These are phyloP conservation scores for Ciconia maguari DNA, from an alignment of 2,113 vertebrate species.

Conservation along the genomic window DNA sequence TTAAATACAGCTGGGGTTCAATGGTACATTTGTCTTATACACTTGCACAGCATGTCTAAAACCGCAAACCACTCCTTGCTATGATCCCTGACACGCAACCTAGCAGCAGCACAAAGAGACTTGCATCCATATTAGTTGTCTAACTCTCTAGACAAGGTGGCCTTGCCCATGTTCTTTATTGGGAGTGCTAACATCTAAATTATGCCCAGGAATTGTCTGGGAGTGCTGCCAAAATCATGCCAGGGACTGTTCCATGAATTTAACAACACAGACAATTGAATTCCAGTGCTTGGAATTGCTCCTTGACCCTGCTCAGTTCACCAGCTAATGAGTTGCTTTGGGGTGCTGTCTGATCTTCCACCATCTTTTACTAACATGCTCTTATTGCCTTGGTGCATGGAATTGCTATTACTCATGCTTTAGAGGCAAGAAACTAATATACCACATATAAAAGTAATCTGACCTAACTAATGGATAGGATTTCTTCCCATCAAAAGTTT, in stretches of 20 bases:
- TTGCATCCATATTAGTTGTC: neutral
- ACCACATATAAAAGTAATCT: neutral
- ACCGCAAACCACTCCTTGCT: neutral
- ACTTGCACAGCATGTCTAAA: neutral
- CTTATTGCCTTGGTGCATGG: fast-evolving
- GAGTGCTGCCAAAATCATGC: neutral
- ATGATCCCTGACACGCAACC: neutral
- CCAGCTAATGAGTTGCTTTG: neutral
- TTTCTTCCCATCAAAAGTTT: neutral
- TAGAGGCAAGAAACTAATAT: neutral
- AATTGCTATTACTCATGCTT: neutral
- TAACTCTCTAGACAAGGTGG: neutral
- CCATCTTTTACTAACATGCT: neutral
- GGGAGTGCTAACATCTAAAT: neutral
- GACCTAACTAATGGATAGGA: neutral
- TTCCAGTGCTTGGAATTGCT: neutral
- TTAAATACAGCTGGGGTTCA: neutral
- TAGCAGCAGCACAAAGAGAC: neutral
- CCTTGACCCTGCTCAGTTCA: neutral
- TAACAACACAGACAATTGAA: fast-evolving
- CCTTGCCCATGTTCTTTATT: neutral
- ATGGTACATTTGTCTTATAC: fast-evolving
- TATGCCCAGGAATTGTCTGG: neutral
- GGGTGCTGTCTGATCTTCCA: neutral
- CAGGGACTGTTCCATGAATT: neutral